Base-by-base conservation (phyloP, 1,140 invertebrate species). In the Plectus sambesii region DNA sequence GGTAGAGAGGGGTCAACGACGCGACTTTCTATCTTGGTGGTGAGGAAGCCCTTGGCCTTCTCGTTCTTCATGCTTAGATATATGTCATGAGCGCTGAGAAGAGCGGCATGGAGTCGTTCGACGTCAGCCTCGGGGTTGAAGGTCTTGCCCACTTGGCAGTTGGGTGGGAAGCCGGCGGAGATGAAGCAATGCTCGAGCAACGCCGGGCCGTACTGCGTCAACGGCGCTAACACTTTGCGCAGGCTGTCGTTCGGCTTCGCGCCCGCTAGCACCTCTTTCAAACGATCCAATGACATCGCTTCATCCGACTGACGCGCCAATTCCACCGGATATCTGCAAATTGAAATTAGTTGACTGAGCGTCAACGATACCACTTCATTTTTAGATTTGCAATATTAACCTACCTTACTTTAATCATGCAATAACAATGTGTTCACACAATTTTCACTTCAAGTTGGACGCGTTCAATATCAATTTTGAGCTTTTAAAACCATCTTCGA, bases 141-240 rank as follows among this genome's bases (percentile, higher is more conserved):
- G 43, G 78, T n/a, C 77, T 72, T 81, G 25, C 19, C 33, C 59
- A 73, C 74, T 61, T 71, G 69, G 41, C 63, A 65, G 62, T 76
- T 77, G 41, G 69, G 52, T 8, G 77, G 58, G 49, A 96, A 80
- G 23, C 82, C 82, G 56, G 77, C 75, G 61, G 77, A 75, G 5
- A 82, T 54, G 2, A 96, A 72, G 37, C 82, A 79, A 73, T 97
- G 90, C 59, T 96, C 89, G 44, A 97, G 80, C 12, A 97, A 69
- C 2, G 84, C 76, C 23, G 86, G 79, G 25, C 92, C 90, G 78
- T 83, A 92, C 69, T 59, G 58, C 0, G 69, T 85, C 83, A 82
- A 69, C 36, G 85, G 82, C 69, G 85, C 83, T 2, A 94, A 70
- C 20, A 88, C 72, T 72, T 87, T 87, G 69, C 87, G 87, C 19